These are phyloP conservation scores for Morpho deidamia DNA, from an alignment of 2,888 invertebrate genomes.

Conservation along the genomic window DNA sequence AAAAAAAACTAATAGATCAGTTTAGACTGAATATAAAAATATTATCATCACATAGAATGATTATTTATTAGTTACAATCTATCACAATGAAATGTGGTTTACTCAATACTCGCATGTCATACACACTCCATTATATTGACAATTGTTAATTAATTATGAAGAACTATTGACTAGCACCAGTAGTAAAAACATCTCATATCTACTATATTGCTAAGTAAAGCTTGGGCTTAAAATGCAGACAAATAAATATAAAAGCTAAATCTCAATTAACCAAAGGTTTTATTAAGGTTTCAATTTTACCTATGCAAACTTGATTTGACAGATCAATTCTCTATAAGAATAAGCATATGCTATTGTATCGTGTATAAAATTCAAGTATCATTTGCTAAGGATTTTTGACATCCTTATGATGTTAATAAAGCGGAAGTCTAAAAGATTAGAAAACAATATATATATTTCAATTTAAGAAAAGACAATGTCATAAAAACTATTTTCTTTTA, in stretches of 20 bases:
- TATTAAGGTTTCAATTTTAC: no score
- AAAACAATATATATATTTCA: no score
- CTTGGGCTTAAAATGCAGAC: slow-evolving; percentile 13
- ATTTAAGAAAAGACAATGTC: no score
- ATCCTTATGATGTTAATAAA: no score
- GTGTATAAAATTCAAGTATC: no score
- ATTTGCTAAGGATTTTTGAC: no score
- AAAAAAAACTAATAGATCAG: not conserved
- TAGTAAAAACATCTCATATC: slow-evolving; percentile 22
- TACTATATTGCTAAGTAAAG: slow-evolving; percentile 16
- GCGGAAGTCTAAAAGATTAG: no score
- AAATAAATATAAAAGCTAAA: not conserved
- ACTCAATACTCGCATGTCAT: not conserved
- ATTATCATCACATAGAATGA: slow-evolving; percentile 2
- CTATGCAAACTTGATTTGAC: no score
- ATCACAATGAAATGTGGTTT: slow-evolving; percentile 17
- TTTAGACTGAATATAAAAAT: slow-evolving; percentile 18
- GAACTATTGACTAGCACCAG: slow-evolving; percentile 39
- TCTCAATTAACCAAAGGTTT: not conserved
- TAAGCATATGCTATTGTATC: no score
- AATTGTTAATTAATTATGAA: not conserved
- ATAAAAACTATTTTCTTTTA: no score
- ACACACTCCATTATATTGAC: no score
- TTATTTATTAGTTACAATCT: slow-evolving; percentile 12
- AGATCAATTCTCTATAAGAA: no score